A percentile compares a stretch with the other conserved stretches of the same genome.
phyloP scores from a whole-genome alignment of 2,113 vertebrate genomes.

The Bubalus kerabau region DNA sequence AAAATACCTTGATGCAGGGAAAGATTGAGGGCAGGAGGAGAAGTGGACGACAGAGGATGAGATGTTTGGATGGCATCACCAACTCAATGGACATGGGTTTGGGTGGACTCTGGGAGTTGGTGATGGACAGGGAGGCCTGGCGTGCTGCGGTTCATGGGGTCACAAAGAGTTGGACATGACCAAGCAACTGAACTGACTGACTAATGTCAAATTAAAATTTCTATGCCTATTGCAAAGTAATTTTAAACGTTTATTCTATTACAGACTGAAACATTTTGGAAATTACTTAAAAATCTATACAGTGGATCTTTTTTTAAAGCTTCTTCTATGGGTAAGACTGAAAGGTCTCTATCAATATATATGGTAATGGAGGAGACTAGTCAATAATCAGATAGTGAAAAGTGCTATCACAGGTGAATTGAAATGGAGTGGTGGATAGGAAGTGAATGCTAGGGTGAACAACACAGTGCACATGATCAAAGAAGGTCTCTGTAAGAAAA shows the following conservation, averaged over 20 bases:
- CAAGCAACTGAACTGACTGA: neutral
- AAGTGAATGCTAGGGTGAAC: neutral
- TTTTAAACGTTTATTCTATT: neutral
- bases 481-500: neutral
- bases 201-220: neutral
- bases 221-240: neutral
- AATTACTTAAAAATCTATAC: neutral
- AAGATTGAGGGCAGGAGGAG: neutral
- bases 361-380: neutral
- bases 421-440: neutral
- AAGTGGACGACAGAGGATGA: neutral
- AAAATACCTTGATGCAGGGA: neutral
- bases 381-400: neutral
- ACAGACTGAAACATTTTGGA: neutral
- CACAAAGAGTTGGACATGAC: rapidly evolving
- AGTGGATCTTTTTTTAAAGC: neutral
- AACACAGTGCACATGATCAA: neutral
- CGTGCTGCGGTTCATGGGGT: rapidly evolving
- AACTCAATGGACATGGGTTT: neutral
- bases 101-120: rapidly evolving
- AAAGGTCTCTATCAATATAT: neutral
- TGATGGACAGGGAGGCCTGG: neutral
- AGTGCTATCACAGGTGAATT: neutral
- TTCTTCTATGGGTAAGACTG: neutral
- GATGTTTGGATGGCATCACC: neutral